phyloP scores from a whole-genome alignment of 1,140 invertebrate species.

The Zaprionus capensis region DNA sequence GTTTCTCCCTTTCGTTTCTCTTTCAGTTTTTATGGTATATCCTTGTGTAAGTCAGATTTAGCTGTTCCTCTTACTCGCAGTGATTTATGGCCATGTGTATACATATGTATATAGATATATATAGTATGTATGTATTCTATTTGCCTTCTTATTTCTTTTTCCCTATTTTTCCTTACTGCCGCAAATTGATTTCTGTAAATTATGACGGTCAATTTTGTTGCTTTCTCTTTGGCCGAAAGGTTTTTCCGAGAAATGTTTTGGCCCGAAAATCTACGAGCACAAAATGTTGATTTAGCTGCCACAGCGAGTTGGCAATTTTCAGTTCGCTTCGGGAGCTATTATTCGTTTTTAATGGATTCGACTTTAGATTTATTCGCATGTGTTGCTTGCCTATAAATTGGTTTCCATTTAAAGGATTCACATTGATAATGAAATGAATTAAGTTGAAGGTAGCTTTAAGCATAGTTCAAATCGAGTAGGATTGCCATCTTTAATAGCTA shows the following conservation, averaged over 20 bases:
- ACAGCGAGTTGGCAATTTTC: neutral
- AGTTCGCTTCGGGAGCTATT: constrained; percentile 2
- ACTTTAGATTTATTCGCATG: constrained; percentile 2
- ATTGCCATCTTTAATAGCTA: too few relatives aligned
- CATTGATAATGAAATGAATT: neutral
- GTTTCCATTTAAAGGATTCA: neutral
- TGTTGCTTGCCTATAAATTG: neutral
- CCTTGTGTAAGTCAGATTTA: neutral
- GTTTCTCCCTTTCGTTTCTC: neutral
- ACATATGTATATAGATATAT: neutral
- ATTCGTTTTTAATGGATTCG: constrained; percentile 16
- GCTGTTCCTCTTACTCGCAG: neutral
- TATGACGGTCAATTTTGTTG: constrained; percentile 41
- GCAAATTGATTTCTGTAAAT: constrained; percentile 47
- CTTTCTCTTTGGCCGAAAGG: constrained; percentile 4
- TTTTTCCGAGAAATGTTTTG: constrained; percentile 2
- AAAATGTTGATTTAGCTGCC: constrained; percentile 10
- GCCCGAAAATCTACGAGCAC: constrained; percentile 11
- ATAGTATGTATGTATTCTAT: constrained; percentile 1
- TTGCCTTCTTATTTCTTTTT: neutral
- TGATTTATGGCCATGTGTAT: constrained; percentile 30
- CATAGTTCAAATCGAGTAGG: neutral
- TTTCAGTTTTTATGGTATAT: constrained; percentile 3
- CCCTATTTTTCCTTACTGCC: neutral
- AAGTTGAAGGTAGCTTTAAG: neutral